phyloP scores from a whole-genome alignment of 2,888 invertebrate genomes.

The Diarsia brunnea region DNA sequence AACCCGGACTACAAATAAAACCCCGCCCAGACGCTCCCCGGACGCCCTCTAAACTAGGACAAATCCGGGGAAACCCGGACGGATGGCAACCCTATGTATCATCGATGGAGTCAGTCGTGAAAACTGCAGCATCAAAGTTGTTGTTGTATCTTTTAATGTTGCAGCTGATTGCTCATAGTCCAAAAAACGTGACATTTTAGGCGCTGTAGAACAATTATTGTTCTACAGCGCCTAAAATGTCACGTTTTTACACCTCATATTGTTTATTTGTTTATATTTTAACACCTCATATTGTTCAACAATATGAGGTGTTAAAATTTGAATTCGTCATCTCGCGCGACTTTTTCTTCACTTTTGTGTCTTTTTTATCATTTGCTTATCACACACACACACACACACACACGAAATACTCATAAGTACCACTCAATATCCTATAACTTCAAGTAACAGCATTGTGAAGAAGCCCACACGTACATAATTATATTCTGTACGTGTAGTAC shows the following conservation, averaged over 20 bases:
- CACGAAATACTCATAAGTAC: neutral
- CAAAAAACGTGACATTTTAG: neutral
- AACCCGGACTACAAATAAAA: no score
- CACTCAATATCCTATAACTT: neutral
- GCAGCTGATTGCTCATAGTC: neutral
- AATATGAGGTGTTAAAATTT: neutral
- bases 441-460: slow-evolving; percentile 27
- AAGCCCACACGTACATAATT: slow-evolving; percentile 45
- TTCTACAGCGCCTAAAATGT: neutral
- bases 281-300: no score
- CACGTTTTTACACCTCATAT: no score
- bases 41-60: no score
- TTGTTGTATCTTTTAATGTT: neutral
- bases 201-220: no score
- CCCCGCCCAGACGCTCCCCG: no score
- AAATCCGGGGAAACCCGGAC: no score
- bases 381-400: neutral
- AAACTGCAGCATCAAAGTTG: neutral
- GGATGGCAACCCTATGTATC: no score
- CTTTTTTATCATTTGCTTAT: neutral
- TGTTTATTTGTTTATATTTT: no score
- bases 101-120: neutral
- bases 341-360: no score
- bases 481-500: slow-evolving; percentile 27
- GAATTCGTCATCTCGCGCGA: neutral